Conservation (phyloP, 2,888 invertebrate species). For the Heliconius ethilla region DNA sequence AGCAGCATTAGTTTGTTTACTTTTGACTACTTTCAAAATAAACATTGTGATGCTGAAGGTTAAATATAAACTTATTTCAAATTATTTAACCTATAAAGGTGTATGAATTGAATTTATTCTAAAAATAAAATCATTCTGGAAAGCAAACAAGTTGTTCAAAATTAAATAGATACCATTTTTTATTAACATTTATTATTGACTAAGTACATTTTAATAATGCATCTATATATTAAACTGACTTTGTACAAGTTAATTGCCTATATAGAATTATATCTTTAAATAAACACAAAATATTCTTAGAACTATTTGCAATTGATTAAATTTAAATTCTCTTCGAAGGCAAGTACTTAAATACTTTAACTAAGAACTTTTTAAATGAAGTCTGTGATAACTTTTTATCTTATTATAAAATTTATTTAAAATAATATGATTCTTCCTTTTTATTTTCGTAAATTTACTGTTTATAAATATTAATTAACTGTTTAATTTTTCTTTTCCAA, state of each 20-base stretch:
- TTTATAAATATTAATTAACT: neutral
- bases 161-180: neutral
- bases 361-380: neutral
- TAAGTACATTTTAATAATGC: neutral
- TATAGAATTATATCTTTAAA: neutral
- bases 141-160: neutral
- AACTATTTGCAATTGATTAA: neutral
- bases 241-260: neutral
- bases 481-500: conserved; percentile 9
- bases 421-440: neutral
- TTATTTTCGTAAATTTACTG: neutral
- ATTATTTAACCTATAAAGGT: neutral
- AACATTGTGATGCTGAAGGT: neutral
- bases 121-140: neutral
- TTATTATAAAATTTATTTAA: neutral
- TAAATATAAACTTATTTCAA: neutral
- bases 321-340: neutral
- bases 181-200: neutral
- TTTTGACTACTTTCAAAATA: conserved; percentile 14
- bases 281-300: neutral
- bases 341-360: neutral
- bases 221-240: no score
- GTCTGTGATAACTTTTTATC: neutral
- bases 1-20: conserved; percentile 41
- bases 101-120: neutral